Evolutionary conservation across 2,888 invertebrate species (phyloP).

Genomic region (Trachelus tabidus): DNA sequence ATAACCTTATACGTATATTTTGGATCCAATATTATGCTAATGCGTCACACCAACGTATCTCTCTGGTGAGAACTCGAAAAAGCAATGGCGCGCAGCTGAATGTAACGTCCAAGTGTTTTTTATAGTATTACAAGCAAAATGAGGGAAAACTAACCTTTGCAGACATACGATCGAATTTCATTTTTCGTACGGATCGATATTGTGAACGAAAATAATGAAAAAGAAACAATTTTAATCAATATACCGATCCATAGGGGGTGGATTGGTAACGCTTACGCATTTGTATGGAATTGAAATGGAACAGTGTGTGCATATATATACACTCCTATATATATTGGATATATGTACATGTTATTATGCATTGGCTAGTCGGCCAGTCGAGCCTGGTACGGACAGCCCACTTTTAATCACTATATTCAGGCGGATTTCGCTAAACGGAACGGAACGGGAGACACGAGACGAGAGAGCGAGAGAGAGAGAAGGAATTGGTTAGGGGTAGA

Average conservation of each 20-base stretch:
- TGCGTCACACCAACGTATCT: slow-evolving; percentile 22
- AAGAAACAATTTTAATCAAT: neutral
- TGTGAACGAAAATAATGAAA: neutral
- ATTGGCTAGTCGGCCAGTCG: slow-evolving; percentile 29
- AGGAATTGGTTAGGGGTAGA: slow-evolving; percentile 6
- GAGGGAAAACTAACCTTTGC: too few relatives aligned
- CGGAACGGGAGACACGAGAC: slow-evolving; percentile 6
- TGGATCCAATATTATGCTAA: slow-evolving; percentile 59
- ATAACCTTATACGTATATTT: slow-evolving; percentile 48
- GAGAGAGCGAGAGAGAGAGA: slow-evolving; percentile 10
- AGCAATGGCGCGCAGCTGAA: neutral
- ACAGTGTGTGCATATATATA: slow-evolving; percentile 4
- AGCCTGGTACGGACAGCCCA: slow-evolving; percentile 38
- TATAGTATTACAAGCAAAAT: too few relatives aligned
- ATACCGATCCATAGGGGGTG: too few relatives aligned
- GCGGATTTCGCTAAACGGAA: slow-evolving; percentile 46
- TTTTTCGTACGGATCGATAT: too few relatives aligned
- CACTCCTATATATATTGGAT: slow-evolving; percentile 12
- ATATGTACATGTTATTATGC: slow-evolving; percentile 38
- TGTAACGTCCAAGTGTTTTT: too few relatives aligned
- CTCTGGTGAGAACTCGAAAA: neutral
- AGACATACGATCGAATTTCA: too few relatives aligned
- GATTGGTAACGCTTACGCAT: too few relatives aligned
- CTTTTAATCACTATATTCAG: slow-evolving; percentile 53
- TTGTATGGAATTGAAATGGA: too few relatives aligned